These are phyloP conservation scores for Leptopilina clavipes DNA, from an alignment of 1,140 invertebrate species.

Conservation along the genomic window DNA sequence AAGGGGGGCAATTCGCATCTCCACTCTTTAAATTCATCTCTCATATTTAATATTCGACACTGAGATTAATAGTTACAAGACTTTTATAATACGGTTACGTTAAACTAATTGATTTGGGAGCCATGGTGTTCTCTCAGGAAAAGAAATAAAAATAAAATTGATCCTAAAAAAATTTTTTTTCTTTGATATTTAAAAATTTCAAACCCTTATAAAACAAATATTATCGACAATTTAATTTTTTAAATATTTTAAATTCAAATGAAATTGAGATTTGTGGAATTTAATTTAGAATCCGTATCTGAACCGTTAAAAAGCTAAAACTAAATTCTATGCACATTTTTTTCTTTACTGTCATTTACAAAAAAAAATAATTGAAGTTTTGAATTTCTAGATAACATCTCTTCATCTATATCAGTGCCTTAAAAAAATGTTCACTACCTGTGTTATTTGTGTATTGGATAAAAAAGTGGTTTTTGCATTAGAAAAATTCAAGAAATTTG, in stretches of 20 bases:
- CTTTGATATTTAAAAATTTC: no score
- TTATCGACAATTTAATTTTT: neutral
- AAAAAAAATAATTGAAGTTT: constrained; percentile 22
- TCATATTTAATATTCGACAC: neutral
- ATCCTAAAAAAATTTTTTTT: neutral
- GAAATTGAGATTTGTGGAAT: no score
- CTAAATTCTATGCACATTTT: neutral
- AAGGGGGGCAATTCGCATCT: constrained; percentile 4
- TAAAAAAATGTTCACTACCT: neutral
- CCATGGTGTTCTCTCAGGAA: constrained; percentile 12
- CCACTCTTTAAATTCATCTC: constrained; percentile 7
- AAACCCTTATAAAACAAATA: neutral
- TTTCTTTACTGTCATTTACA: neutral
- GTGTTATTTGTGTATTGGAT: constrained; percentile 5
- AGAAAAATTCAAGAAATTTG: constrained; percentile 33
- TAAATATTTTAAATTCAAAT: no score
- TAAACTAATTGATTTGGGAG: constrained; percentile 31
- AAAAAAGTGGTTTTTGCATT: constrained; percentile 2
- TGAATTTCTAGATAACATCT: no score
- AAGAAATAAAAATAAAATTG: neutral
- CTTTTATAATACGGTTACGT: neutral
- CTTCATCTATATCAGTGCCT: constrained; percentile 13
- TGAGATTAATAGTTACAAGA: constrained; percentile 13
- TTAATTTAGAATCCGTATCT: constrained; percentile 1
- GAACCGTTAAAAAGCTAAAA: constrained; percentile 12